Evolutionary conservation across 37 sponge, comb jelly and placozoan species (phyloP), one percentile per base, ranked within the genome.

Genomic region (Geodia barretti): DNA sequence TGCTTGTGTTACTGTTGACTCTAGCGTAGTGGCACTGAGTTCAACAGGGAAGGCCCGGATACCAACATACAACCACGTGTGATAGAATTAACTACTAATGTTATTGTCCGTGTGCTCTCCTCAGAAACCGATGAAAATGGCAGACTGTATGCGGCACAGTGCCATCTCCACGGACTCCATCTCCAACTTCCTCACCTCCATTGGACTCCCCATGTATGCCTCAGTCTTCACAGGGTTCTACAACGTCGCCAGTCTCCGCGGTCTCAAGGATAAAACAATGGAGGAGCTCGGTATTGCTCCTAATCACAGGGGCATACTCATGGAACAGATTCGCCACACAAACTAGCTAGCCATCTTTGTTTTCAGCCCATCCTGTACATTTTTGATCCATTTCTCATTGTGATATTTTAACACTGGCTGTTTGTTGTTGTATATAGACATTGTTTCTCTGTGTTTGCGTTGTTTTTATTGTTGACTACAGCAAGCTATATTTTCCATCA

Each of bases 1-100:
- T 9, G 2, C 80, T 42, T 4, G 69, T 67, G 36, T 25, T 20
- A 3, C 69, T 65, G 65, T 62, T 80, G 9, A 28, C 72, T 80
- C 72, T 80, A 21, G 34, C 38, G 40, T 36, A 2, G 70, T 23
- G 4, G 70, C 2, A 36, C n/a, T n/a, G n/a, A n/a, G n/a, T n/a
- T n/a, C n/a, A n/a, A n/a, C n/a, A n/a, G n/a, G n/a, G n/a, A n/a
- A n/a, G n/a, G n/a, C n/a, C n/a, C n/a, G n/a, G n/a, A n/a, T n/a
- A n/a, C n/a, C n/a, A n/a, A n/a, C n/a, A n/a, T n/a, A n/a, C n/a
- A n/a, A n/a, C n/a, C n/a, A n/a, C n/a, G n/a, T n/a, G n/a, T n/a
- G n/a, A n/a, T n/a, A n/a, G n/a, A n/a, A n/a, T n/a, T n/a, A n/a
- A n/a, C n/a, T n/a, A n/a, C n/a, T n/a, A n/a, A n/a, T n/a, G n/a